Conservation (phyloP, 2,797 vertebrate species). For the Halcyon leucocephala region DNA sequence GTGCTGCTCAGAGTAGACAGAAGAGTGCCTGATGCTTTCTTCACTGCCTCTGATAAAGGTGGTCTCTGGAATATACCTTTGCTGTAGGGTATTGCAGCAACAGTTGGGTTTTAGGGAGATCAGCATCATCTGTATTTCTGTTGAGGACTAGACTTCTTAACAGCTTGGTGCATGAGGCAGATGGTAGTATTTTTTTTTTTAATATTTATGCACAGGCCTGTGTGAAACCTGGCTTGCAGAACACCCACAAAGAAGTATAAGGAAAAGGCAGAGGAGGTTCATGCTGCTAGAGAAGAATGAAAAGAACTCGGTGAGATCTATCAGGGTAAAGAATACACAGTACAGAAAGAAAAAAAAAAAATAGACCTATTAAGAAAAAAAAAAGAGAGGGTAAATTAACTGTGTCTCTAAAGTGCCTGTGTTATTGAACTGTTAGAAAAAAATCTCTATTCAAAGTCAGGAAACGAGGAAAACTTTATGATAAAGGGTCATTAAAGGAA, state of each 20-base stretch:
- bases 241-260: neutral
- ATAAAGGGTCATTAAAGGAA: slow-evolving; percentile 49
- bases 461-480: slow-evolving; percentile 49
- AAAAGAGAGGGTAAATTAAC: slow-evolving; percentile 55
- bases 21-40: neutral
- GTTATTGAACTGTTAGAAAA: slow-evolving; percentile 61
- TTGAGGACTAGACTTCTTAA: neutral
- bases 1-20: neutral
- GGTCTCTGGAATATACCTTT: neutral
- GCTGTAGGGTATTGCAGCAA: neutral
- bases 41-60: neutral
- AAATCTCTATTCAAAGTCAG: slow-evolving; percentile 51
- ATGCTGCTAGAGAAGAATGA: neutral
- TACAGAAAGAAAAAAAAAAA: slow-evolving; percentile 30
- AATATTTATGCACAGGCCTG: neutral
- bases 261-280: neutral
- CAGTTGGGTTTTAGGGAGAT: neutral
- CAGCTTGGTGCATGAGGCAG: neutral
- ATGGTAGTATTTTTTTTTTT: neutral
- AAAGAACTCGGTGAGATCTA: neutral
- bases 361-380: slow-evolving; percentile 41
- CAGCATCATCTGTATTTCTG: neutral
- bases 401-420: neutral
- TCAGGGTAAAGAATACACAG: slow-evolving; percentile 7
- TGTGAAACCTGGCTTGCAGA: neutral